phyloP scores from a whole-genome alignment of 92 coral and sea anemone species.

The Montipora capitata region DNA sequence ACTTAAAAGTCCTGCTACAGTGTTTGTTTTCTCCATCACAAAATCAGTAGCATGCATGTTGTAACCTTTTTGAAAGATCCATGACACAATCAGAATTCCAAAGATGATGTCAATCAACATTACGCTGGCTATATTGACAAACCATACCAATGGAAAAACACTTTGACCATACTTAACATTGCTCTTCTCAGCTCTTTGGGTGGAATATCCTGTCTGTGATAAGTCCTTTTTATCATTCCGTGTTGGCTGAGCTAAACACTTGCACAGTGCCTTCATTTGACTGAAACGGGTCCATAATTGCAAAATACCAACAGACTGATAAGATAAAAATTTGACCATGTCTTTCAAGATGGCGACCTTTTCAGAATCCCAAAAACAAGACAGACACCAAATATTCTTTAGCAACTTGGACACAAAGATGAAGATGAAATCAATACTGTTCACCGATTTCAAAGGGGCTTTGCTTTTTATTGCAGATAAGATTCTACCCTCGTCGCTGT shows the following conservation, averaged over 20 bases:
- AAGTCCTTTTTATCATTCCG: neutral
- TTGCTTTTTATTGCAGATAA: neutral
- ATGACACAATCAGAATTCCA: constrained; percentile 76
- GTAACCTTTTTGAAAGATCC: constrained; percentile 56
- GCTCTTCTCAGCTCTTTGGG: neutral
- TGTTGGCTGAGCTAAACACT: constrained; percentile 7
- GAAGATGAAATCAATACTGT: neutral
- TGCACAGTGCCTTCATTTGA: constrained; percentile 26
- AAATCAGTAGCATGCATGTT: constrained; percentile 59
- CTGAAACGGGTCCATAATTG: constrained; percentile 14
- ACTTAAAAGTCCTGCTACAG: constrained; percentile 78
- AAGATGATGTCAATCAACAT: constrained; percentile 76
- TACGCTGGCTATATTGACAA: constrained; percentile 35
- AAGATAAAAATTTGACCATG: constrained; percentile 18
- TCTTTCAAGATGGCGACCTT: neutral
- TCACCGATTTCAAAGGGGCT: neutral
- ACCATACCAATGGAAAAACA: constrained; percentile 33
- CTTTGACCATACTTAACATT: neutral
- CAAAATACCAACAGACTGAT: constrained; percentile 21
- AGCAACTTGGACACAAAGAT: neutral
- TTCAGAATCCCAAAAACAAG: neutral
- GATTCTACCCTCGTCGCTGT: neutral
- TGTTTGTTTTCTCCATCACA: constrained; percentile 78
- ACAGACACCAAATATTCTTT: neutral
- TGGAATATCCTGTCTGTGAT: neutral